Percentiles rank a stretch among this genome's conserved stretches.
Conservation (phyloP, 2,113 vertebrate genomes). For the Sander lucioperca region DNA sequence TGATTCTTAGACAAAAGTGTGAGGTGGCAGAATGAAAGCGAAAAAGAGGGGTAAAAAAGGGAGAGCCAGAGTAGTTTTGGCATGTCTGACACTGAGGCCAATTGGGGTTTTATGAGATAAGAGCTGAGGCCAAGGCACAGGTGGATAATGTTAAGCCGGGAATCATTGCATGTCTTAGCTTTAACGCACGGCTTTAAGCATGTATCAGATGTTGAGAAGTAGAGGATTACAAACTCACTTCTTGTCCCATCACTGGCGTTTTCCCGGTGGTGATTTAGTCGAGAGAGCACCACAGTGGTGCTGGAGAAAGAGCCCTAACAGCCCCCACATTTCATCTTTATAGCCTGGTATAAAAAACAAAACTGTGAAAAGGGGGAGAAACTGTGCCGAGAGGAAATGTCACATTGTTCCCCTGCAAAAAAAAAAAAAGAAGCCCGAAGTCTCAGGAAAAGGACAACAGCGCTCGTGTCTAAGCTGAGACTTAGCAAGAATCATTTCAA, state of each 20-base stretch:
- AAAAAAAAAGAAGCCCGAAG: slow-evolving; percentile 51
- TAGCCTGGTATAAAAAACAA: slow-evolving; percentile 72
- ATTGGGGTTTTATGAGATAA: slow-evolving; percentile 35
- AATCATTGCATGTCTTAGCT: slow-evolving; percentile 5
- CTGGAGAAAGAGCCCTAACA: slow-evolving; percentile 65
- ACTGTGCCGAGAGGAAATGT: slow-evolving; percentile 68
- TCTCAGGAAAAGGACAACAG: slow-evolving; percentile 62
- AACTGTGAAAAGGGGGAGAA: slow-evolving; percentile 68
- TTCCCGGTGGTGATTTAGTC: slow-evolving; percentile 45
- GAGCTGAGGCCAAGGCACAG: slow-evolving; percentile 41
- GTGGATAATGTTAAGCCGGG: slow-evolving; percentile 45
- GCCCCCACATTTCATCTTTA: slow-evolving; percentile 81
- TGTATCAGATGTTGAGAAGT: slow-evolving; percentile 26
- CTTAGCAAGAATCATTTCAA: slow-evolving; percentile 18
- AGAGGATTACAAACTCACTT: slow-evolving; percentile 39
- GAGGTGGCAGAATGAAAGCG: neutral
- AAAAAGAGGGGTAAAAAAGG: neutral
- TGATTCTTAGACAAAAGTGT: slow-evolving; percentile 10
- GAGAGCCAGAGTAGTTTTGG: slow-evolving; percentile 14
- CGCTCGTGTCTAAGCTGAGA: slow-evolving; percentile 57
- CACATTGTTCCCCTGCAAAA: slow-evolving; percentile 70
- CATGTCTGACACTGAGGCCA: slow-evolving; percentile 36
- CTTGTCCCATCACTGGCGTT: slow-evolving; percentile 39
- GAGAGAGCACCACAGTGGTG: slow-evolving; percentile 50
- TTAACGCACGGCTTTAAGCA: slow-evolving; percentile 32